A percentile compares a stretch with the other conserved stretches of the same genome.
These are phyloP conservation scores for Psilopsiagon aymara DNA, from an alignment of 2,113 vertebrate genomes.

Conservation along the genomic window DNA sequence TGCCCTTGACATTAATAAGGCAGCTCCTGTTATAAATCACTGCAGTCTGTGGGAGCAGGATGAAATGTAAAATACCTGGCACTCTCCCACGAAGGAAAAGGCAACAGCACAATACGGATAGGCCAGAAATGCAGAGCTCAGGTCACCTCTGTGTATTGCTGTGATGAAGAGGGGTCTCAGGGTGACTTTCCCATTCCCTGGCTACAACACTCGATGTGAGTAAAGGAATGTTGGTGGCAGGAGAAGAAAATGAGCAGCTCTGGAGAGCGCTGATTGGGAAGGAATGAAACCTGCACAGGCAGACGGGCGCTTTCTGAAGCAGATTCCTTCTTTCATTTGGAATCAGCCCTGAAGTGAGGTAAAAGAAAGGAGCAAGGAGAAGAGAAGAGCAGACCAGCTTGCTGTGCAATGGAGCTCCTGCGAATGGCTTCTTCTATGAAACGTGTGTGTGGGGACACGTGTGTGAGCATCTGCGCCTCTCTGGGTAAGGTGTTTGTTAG, in stretches of 20 bases:
- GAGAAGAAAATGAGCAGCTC: not conserved
- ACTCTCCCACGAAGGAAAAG: not conserved
- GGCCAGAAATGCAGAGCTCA: not conserved
- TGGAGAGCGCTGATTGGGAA: not conserved
- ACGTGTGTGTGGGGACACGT: not conserved
- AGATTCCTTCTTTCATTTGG: not conserved
- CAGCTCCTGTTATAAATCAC: not conserved
- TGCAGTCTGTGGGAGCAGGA: not conserved
- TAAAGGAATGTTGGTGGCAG: not conserved
- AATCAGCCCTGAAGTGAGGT: not conserved
- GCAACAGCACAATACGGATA: not conserved
- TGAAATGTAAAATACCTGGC: not conserved
- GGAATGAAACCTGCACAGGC: not conserved
- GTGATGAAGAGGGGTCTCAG: not conserved
- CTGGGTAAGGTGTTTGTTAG: not conserved
- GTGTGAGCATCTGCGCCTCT: not conserved
- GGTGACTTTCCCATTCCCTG: not conserved
- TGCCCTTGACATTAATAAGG: constrained; percentile 33
- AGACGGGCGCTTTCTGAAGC: not conserved
- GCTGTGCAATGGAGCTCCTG: not conserved
- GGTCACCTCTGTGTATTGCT: not conserved
- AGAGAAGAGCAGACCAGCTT: not conserved
- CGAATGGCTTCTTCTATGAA: not conserved
- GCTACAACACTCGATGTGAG: not conserved
- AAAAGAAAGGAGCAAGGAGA: not conserved